Conservation (phyloP, 2,797 vertebrate species). For the Phoxinus dragarum region DNA sequence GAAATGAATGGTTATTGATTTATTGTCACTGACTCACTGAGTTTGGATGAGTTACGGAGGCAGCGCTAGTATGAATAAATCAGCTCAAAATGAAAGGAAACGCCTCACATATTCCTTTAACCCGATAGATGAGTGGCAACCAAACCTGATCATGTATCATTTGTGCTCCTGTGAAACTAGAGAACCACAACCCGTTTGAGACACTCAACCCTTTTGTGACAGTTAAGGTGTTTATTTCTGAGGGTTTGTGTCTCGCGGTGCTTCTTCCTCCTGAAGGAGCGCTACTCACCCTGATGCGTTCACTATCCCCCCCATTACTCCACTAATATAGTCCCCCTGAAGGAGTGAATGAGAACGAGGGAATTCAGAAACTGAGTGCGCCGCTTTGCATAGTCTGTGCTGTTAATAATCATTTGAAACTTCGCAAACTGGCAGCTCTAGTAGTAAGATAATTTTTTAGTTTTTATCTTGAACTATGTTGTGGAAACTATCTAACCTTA, state of each 20-base stretch:
- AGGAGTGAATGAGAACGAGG: no score
- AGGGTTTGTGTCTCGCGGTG: not conserved
- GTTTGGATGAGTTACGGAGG: not conserved
- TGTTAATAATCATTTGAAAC: no score
- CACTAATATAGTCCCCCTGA: no score
- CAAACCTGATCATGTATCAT: slow-evolving; percentile 2
- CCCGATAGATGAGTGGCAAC: not conserved
- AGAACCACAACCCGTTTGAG: slow-evolving; percentile 5
- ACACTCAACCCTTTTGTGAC: not conserved
- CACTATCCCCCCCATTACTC: no score
- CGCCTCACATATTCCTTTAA: not conserved
- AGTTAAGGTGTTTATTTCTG: not conserved
- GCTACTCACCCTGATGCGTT: not conserved
- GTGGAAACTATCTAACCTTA: no score
- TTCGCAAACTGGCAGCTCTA: no score
- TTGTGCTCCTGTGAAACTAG: not conserved
- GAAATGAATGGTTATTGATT: no score
- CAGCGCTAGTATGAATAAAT: not conserved
- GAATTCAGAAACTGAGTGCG: no score
- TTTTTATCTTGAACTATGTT: no score
- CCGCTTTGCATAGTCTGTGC: no score
- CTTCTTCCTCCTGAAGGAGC: not conserved
- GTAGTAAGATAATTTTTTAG: no score
- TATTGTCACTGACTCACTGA: not conserved
- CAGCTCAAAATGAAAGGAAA: no score